These are phyloP conservation scores for Holothuria scabra DNA, from an alignment of 53 echinoderm and acorn worm genomes.

Conservation along the genomic window DNA sequence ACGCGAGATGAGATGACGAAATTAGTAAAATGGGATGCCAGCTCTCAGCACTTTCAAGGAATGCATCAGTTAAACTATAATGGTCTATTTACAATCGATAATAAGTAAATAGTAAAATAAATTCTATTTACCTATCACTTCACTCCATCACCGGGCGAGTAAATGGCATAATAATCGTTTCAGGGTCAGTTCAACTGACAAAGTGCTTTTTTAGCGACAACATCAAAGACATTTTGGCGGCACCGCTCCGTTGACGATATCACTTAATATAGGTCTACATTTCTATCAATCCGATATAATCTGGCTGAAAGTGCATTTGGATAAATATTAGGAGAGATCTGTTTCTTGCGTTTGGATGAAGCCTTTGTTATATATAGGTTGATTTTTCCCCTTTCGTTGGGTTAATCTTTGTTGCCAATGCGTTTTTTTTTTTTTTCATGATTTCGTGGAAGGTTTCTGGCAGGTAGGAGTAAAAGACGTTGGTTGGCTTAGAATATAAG, in stretches of 20 bases:
- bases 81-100: too few relatives aligned
- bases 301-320: slow-evolving; percentile 10
- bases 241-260: slow-evolving; percentile 1
- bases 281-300: background rate
- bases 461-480: too few relatives aligned
- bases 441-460: too few relatives aligned
- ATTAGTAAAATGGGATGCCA: too few relatives aligned
- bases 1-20: too few relatives aligned
- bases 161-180: slow-evolving; percentile 11
- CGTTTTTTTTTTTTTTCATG: too few relatives aligned
- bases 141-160: background rate
- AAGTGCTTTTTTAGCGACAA: background rate
- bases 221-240: slow-evolving; percentile 24
- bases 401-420: too few relatives aligned
- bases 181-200: slow-evolving; percentile 26
- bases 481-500: too few relatives aligned
- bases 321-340: background rate
- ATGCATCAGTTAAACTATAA: too few relatives aligned
- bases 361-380: background rate
- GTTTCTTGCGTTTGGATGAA: background rate
- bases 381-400: background rate
- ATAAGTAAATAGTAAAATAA: too few relatives aligned
- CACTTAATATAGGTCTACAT: slow-evolving; percentile 26
- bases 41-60: too few relatives aligned
- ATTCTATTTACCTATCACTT: too few relatives aligned